Evolutionary conservation across 2,113 vertebrate species (phyloP), one percentile per base, ranked within the genome.

Genomic region (Paralichthys olivaceus): DNA sequence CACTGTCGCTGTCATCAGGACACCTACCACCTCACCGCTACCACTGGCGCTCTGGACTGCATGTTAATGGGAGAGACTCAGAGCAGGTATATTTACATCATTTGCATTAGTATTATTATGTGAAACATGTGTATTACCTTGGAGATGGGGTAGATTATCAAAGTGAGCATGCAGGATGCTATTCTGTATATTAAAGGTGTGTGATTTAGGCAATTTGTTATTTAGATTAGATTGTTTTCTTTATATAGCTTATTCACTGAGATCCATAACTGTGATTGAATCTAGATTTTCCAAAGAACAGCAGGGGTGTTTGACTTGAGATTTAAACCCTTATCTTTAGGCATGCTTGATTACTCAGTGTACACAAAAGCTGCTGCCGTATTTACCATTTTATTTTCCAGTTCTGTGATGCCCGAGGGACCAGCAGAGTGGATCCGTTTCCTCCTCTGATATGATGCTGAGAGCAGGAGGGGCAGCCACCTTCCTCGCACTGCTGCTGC

Each of bases 401-500:
- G 84, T n/a, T 77, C 74, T 75, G 76, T 67, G 77, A 81, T 90
- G 80, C 53, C 83, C 26, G 57, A 78, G 81, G 76, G 64, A 88
- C 61, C 86, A 70, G 66, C 81, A 76, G 84, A 53, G 68, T 72
- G 74, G 77, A 74, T 62, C 74, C 72, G 60, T 69, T 82, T 80
- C 78, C 69, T 60, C 84, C 83, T 82, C 80, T 91, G 89, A 87
- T 82, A 94, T 65, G 84, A 94, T 94, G 94, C 82, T 79, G 78
- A 83, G 86, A 87, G 86, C 83, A 74, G 84, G 85, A 75, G 80
- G 83, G 45, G 71, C 86, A 37, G 61, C 77, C 71, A 85, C 81
- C 77, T 83, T 81, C 60, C 76, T 92, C 40, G 29, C 88, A 54
- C 75, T 91, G 77, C 79, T 94, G 58, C 69, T 89, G 53, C 85